These are phyloP conservation scores for Gallinago paraguaiae DNA, from an alignment of 2,113 vertebrate genomes.

Conservation along the genomic window DNA sequence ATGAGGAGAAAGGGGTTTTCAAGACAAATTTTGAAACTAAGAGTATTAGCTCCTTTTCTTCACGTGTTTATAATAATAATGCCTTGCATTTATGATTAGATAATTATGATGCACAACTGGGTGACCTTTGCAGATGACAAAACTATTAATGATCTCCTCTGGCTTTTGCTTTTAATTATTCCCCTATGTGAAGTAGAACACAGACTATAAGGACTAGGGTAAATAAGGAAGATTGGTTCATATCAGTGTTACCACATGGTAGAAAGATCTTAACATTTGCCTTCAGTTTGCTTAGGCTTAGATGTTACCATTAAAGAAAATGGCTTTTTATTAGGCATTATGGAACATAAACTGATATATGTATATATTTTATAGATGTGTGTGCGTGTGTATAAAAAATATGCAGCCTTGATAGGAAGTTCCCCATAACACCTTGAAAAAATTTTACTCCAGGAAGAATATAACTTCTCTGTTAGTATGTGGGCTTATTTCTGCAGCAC, in stretches of 20 bases:
- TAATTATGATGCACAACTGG: neutral
- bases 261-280: neutral
- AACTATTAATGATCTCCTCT: constrained; percentile 50
- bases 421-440: neutral
- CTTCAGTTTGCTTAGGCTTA: neutral
- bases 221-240: neutral
- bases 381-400: accelerated
- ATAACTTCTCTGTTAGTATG: neutral
- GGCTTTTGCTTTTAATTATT: constrained; percentile 52
- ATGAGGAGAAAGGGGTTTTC: neutral
- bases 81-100: neutral
- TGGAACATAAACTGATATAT: neutral
- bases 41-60: neutral
- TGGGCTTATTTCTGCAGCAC: neutral
- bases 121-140: constrained; percentile 50
- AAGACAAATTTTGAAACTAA: neutral
- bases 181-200: neutral
- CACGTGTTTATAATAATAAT: neutral
- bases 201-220: neutral
- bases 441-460: neutral
- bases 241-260: neutral
- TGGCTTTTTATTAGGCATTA: neutral
- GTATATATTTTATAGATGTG: neutral
- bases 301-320: neutral
- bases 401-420: neutral